Conservation (phyloP, 2,797 vertebrate genomes). For the Sparidentex hasta region DNA sequence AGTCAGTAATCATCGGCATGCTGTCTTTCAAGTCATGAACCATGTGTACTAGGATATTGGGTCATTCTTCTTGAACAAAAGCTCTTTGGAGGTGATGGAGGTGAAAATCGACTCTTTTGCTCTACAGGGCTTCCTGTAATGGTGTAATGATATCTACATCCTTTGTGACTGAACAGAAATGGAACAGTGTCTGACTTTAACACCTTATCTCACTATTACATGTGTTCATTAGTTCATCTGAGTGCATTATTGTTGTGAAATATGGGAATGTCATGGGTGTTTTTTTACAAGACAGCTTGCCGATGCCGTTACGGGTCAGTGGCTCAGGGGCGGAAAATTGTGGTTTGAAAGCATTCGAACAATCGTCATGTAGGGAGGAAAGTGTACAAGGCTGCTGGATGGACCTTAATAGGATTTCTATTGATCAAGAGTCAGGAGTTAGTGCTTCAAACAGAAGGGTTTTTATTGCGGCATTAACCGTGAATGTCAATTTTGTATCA, state of each 20-base stretch:
- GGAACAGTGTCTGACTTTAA: conserved; percentile 8
- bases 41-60: conserved; percentile 15
- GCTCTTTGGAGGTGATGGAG: conserved; percentile 20
- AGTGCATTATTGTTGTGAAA: conserved; percentile 11
- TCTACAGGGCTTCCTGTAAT: neutral
- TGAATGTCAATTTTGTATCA: neutral
- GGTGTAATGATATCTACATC: conserved; percentile 26
- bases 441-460: neutral
- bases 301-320: neutral
- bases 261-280: neutral
- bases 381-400: neutral
- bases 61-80: conserved; percentile 41
- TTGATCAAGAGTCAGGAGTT: neutral
- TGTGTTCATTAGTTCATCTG: conserved; percentile 27
- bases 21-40: conserved; percentile 33
- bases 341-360: conserved; percentile 6
- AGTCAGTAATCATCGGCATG: conserved; percentile 16
- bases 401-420: neutral
- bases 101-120: conserved; percentile 28
- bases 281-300: conserved; percentile 2
- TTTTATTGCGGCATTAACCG: neutral
- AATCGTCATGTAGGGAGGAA: neutral
- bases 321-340: neutral
- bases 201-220: conserved; percentile 22
- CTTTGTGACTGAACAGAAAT: neutral